Evolutionary conservation across 2,797 vertebrate genomes (phyloP).

Genomic region (Acrocephalus scirpaceus): DNA sequence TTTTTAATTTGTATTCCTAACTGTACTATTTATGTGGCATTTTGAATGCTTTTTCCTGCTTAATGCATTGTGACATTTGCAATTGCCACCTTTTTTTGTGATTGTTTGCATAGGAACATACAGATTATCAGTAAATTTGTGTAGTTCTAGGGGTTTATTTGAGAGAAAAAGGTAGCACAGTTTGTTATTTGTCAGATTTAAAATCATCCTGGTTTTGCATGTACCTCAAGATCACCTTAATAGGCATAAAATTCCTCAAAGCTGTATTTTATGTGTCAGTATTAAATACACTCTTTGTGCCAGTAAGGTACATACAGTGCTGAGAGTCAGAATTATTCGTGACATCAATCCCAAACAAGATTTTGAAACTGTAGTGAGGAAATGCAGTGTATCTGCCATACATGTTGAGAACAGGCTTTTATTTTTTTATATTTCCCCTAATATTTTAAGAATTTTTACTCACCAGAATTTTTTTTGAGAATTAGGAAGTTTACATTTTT

Average conservation of each 20-base stretch:
- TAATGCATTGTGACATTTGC: neutral
- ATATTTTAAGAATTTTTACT: neutral
- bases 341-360: neutral
- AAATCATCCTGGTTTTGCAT: neutral
- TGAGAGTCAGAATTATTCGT: neutral
- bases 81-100: neutral
- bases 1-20: neutral
- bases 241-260: neutral
- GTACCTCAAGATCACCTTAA: neutral
- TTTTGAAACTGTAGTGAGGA: neutral
- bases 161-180: neutral
- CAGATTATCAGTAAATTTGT: neutral
- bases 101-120: neutral
- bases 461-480: neutral
- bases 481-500: neutral
- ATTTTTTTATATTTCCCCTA: neutral
- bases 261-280: neutral
- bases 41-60: neutral
- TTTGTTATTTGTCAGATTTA: neutral
- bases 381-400: neutral
- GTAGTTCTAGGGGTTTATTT: neutral
- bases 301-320: rapidly evolving
- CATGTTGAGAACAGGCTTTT: neutral
- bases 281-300: neutral
- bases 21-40: neutral